Evolutionary conservation across 2,113 vertebrate genomes (phyloP).

Genomic region (Archilochus colubris): DNA sequence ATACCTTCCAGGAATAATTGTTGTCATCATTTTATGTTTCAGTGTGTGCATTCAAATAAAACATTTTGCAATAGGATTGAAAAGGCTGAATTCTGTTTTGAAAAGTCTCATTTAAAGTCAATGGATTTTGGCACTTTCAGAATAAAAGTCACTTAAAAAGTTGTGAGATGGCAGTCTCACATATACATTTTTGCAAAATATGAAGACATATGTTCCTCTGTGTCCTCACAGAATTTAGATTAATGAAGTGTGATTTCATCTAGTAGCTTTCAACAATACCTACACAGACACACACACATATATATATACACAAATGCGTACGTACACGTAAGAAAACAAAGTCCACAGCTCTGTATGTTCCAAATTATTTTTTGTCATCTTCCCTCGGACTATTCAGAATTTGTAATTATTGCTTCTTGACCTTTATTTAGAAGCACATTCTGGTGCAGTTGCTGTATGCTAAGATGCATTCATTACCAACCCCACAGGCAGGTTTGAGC

Average conservation of each 20-base stretch:
- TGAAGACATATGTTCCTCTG: neutral
- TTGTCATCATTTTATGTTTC: conserved; percentile 32
- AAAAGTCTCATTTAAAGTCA: conserved; percentile 15
- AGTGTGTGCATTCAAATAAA: conserved; percentile 1
- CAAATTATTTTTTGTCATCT: neutral
- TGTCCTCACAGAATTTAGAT: neutral
- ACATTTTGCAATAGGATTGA: conserved; percentile 3
- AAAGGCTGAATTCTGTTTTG: neutral
- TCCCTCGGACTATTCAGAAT: neutral
- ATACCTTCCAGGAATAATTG: conserved; percentile 59
- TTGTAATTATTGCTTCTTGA: neutral
- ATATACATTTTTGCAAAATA: neutral
- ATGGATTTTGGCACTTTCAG: neutral
- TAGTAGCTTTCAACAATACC: neutral
- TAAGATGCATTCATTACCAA: neutral
- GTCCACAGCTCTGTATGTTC: neutral
- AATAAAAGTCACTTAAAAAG: conserved; percentile 7
- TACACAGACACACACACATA: neutral
- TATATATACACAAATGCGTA: too few species aligned
- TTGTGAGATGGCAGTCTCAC: neutral
- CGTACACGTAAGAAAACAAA: neutral
- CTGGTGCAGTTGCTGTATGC: neutral
- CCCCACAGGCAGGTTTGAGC: neutral
- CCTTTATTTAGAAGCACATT: neutral
- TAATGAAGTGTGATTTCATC: neutral